Percentiles rank a stretch among this genome's conserved stretches.
These are phyloP conservation scores for Sylvietta virens DNA, from an alignment of 2,113 vertebrate genomes.

Conservation along the genomic window DNA sequence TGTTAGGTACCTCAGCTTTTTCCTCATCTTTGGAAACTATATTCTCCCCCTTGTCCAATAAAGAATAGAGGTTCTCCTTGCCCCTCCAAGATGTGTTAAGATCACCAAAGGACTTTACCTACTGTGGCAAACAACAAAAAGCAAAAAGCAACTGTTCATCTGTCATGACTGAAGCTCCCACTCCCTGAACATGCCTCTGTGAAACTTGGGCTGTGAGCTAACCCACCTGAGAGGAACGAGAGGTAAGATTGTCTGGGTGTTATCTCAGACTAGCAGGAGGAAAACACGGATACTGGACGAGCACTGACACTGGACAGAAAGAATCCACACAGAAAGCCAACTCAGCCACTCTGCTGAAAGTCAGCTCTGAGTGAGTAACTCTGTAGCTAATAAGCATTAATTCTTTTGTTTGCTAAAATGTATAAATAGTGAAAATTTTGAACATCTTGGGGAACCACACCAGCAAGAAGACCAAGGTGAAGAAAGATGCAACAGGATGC, in stretches of 20 bases:
- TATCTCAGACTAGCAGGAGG: not conserved
- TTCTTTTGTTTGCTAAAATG: not conserved
- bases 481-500: not conserved
- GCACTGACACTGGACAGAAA: not conserved
- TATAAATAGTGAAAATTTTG: not conserved
- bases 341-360: not conserved
- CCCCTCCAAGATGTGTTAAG: not conserved
- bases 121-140: not conserved
- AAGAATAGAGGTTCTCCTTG: not conserved
- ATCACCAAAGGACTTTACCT: not conserved
- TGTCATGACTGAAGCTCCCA: not conserved
- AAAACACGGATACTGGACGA: not conserved
- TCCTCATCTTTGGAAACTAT: not conserved
- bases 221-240: not conserved
- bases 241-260: not conserved
- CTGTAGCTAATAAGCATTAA: not conserved
- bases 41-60: not conserved
- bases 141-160: not conserved
- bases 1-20: not conserved
- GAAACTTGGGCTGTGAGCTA: not conserved
- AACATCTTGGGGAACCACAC: not conserved
- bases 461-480: not conserved
- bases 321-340: not conserved
- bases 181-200: not conserved
- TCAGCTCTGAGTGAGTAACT: not conserved